Base-by-base conservation (phyloP, 2,113 vertebrate species). In the Tor tambroides region DNA sequence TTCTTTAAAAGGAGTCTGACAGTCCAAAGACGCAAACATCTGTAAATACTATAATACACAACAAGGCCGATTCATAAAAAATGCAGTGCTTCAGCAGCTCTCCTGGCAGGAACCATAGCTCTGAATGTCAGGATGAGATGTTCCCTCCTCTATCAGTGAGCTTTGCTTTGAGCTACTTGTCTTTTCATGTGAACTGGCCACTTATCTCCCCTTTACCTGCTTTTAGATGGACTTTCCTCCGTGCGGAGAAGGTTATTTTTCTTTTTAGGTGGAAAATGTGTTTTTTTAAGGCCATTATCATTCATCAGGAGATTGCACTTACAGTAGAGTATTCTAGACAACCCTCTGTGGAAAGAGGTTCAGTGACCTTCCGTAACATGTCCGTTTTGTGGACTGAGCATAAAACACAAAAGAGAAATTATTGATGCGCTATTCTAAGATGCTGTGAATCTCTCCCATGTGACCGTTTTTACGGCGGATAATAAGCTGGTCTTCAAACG, bases 11-110 rank as follows among this genome's bases (percentile, higher is more conserved):
- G n/a, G n/a, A n/a, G 61, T 83, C 61, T 49, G 49, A 38, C 69
- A 74, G 23, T 72, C 67, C 23, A 30, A 38, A 74, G 43, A 41
- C 14, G 49, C 69, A 84, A 59, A 59, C 8, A 28, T 75, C 32
- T 38, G 69, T 84, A 75, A 84, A 74, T 84, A 74, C 56, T 94
- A 91, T 94, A 94, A 94, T 93, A 94, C 93, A 90, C 92, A 94
- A 94, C 90, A 91, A 91, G 90, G 87, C 90, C 90, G 90, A 85
- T 92, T 94, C 91, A 94, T 93, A 89, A 94, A 95, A 94, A 92
- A 95, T 93, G 93, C 94, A 94, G 88, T 89, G 92, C 92, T 90
- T 94, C 91, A 92, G 91, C 89, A 86, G 91, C 81, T 75, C 89
- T 89, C 15, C 92, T 94, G 94, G 93, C 93, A 93, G 92, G 89